Evolutionary conservation across 2,113 vertebrate species (phyloP).

Genomic region (Otus sunia): DNA sequence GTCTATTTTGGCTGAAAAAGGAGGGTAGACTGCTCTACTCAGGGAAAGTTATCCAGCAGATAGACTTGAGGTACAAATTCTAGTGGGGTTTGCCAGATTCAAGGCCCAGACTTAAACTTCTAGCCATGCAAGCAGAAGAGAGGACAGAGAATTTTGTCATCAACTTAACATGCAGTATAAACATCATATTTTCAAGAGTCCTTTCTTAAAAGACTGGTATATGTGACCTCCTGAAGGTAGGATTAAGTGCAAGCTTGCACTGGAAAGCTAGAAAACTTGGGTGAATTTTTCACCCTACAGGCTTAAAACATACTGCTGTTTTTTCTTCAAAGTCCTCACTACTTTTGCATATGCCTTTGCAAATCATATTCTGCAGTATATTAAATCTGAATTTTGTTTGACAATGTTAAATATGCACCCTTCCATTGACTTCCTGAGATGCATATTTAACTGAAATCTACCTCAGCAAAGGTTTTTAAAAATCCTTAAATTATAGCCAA

Average conservation of each 20-base stretch:
- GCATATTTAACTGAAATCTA: neutral
- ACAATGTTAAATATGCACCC: neutral
- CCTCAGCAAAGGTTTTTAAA: neutral
- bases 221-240: neutral
- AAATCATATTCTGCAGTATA: neutral
- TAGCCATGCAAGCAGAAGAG: neutral
- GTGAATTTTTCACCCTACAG: neutral
- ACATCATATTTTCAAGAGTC: neutral
- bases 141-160: neutral
- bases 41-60: neutral
- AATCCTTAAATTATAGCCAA: neutral
- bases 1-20: neutral
- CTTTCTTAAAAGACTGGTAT: neutral
- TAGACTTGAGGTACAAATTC: neutral
- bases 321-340: neutral
- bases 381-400: neutral
- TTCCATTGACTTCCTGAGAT: neutral
- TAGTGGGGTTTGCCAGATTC: neutral
- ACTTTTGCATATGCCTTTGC: neutral
- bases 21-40: neutral
- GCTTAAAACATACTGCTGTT: neutral
- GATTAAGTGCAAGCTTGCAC: neutral
- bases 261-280: neutral
- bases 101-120: neutral
- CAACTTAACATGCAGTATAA: neutral